These are phyloP conservation scores for Pica pica DNA, from an alignment of 2,113 vertebrate genomes.

Conservation along the genomic window DNA sequence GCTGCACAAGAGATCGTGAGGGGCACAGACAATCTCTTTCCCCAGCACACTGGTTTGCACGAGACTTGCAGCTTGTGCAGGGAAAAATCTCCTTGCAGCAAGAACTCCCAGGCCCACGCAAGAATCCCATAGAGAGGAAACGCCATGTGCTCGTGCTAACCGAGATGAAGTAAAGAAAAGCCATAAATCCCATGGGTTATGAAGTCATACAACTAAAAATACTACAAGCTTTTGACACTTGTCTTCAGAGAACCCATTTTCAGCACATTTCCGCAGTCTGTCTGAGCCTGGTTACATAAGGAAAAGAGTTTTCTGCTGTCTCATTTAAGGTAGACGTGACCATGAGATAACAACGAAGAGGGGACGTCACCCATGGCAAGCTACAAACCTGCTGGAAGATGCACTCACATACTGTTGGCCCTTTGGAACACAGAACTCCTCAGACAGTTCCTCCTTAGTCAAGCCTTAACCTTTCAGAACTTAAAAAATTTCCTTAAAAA, in stretches of 20 bases:
- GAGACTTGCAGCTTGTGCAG: background rate
- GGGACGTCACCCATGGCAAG: too few relatives aligned
- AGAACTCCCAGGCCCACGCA: background rate
- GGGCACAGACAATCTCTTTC: accelerated
- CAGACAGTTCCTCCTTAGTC: background rate
- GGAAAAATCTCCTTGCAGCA: background rate
- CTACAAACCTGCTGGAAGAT: background rate
- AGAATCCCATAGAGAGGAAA: background rate
- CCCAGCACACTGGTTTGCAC: accelerated
- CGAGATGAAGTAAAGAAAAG: background rate
- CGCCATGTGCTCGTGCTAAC: accelerated
- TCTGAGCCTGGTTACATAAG: background rate
- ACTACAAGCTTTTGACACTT: background rate
- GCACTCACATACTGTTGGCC: background rate
- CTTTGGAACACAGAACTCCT: background rate
- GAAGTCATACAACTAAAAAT: background rate
- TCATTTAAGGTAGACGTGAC: background rate
- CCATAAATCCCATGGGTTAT: background rate
- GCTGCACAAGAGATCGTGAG: too few relatives aligned
- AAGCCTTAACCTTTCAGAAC: background rate
- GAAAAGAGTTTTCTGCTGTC: background rate
- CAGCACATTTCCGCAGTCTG: background rate
- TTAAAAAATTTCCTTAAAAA: background rate
- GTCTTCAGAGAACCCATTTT: background rate
- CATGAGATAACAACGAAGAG: background rate